Evolutionary conservation across 2,797 vertebrate genomes (phyloP), one percentile per base, ranked within the genome.

Genomic region (Liasis olivaceus): DNA sequence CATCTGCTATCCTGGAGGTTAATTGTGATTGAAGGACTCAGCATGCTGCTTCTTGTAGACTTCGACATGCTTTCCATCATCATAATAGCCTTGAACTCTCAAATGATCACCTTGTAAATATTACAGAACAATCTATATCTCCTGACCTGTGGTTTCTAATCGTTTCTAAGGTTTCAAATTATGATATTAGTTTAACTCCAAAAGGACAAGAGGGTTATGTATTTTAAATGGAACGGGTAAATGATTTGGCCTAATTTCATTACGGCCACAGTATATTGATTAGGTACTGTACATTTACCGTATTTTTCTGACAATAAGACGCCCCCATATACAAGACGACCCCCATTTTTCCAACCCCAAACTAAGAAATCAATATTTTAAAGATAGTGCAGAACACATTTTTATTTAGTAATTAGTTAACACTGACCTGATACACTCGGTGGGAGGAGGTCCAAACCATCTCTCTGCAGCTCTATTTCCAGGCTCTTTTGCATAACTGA

Each of bases 1-100:
- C 64, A 87, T 90, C 85, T 87, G 58, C 89, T 93, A 36, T 81
- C 22, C 59, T 56, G 15, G 59, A 87, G 64, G 66, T 90, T 90
- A 90, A 90, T 90, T 90, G n/a, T 22, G 28, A 87, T 11, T 26
- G 85, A 93, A 93, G 59, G 51, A 31, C 72, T 58, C 54, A 26
- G 47, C 56, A 85, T 89, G 64, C 84, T 47, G 17, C 58, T 85
- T 58, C 28, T 84, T 62, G 47, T 84, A 2, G 56, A 81, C 20
- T 26, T 54, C 42, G 28, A 51, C 31, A 36, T 90, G 66, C 87
- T 90, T 85, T 87, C 81, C 13, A 42, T 90, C 58, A 87, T 54
- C 64, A 69, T 85, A 47, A 92, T 86, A 36, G 89, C 56, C 42
- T 13, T 31, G 62, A 89, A 85, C 1, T 20, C 9, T 28, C 51